phyloP scores from a whole-genome alignment of 2,797 vertebrate genomes.

The Tiaroga cobitis region DNA sequence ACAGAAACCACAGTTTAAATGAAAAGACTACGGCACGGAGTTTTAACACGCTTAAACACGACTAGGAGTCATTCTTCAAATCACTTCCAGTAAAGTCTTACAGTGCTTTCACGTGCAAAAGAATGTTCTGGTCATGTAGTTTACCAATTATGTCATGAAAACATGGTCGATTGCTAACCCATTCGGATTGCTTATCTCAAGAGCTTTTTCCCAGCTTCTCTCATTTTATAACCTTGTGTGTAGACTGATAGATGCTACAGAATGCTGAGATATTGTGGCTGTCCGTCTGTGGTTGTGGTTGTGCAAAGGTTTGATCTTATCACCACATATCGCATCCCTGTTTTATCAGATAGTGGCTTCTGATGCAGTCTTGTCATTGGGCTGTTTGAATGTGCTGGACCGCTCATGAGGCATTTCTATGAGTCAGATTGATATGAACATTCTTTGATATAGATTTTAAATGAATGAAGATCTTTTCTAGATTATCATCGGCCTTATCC shows the following conservation, averaged over 20 bases:
- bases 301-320: conserved; percentile 32
- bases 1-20: conserved; percentile 61
- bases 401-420: conserved; percentile 1
- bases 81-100: conserved; percentile 42
- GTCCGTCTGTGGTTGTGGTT: conserved; percentile 16
- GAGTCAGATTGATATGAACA: conserved; percentile 34
- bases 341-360: conserved; percentile 40
- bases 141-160: not conserved
- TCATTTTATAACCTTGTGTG: not conserved
- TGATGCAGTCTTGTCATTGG: conserved; percentile 20
- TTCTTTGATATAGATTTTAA: conserved; percentile 20
- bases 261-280: conserved; percentile 13
- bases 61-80: conserved; percentile 46
- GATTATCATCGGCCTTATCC: not conserved
- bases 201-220: conserved; percentile 2
- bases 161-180: not conserved
- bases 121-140: not conserved
- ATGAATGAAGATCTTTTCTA: not conserved
- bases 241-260: not conserved
- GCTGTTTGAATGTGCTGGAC: not conserved
- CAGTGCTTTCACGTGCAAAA: conserved; percentile 1
- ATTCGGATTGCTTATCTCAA: not conserved
- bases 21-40: conserved; percentile 53
- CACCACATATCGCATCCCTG: conserved; percentile 28
- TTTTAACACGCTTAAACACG: conserved; percentile 55